Evolutionary conservation across 2,797 vertebrate species (phyloP), one percentile per base, ranked within the genome.

Genomic region (Alcedo atthis): DNA sequence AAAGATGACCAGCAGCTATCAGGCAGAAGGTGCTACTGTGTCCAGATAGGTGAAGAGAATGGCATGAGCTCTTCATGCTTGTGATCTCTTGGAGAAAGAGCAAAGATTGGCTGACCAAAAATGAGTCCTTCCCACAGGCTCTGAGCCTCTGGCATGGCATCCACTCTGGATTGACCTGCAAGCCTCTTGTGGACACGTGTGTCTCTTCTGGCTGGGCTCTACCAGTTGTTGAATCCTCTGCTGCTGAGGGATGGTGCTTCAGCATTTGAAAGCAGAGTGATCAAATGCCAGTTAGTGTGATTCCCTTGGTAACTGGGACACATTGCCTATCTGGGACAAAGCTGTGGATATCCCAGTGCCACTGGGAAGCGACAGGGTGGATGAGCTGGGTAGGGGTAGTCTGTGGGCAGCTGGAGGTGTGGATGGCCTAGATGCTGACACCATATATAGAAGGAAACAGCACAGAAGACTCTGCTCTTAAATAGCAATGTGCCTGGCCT

Each of bases 241-340:
- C 17, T 83, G 76, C 87, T 83, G 85, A 89, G 89, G 54, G 62
- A 43, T 75, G 49, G 10, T 87, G 57, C 69, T 85, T 79, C 43
- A 81, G 75, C 57, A 63, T 87, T 93, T 89, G 59, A 85, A 82
- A 93, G 68, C 59, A 82, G 46, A 58, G 37, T 73, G 16, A 79
- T 81, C 70, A 71, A 83, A 37, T 3, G 21, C 69, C 80, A 66
- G 57, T 81, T 49, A 33, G 3, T 26, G 55, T 0, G 0, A 81
- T 69, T 83, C 51, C 26, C 46, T 54, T 91, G 66, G 61, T 90
- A 85, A 71, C 55, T 86, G 77, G 77, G 59, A 26, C 1, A 0
- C 18, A 13, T 37, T 53, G 21, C 49, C 87, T 42, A 12, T 0
- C 0, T 57, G 61, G 58, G 85, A 49, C 57, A 74, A 88, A 55